Conservation (phyloP, 2,113 vertebrate genomes). For the Telmatochromis brichardi region DNA sequence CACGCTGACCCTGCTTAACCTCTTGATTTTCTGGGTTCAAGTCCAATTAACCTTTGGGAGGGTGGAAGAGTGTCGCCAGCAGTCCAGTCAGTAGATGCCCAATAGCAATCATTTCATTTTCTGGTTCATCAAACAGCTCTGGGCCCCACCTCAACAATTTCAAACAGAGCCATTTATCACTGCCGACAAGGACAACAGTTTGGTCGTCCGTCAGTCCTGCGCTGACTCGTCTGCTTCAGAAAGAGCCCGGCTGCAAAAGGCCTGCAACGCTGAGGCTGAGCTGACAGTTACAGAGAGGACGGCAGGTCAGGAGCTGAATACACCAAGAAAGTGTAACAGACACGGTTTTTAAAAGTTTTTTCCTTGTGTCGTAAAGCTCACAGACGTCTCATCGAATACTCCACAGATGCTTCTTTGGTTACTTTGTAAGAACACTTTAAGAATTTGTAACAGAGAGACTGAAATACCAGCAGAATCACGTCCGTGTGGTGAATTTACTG, state of each 20-base stretch:
- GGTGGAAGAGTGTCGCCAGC: slow-evolving; percentile 83
- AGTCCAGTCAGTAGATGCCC: slow-evolving; percentile 86
- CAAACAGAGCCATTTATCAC: slow-evolving; percentile 89
- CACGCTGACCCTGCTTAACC: slow-evolving; percentile 86
- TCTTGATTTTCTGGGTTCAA: slow-evolving; percentile 98
- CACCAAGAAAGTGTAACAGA: neutral
- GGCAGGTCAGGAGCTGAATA: neutral
- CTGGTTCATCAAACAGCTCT: slow-evolving; percentile 87
- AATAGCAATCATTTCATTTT: slow-evolving; percentile 95
- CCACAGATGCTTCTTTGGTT: neutral
- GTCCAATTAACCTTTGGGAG: slow-evolving; percentile 96
- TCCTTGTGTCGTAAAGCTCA: fast-evolving
- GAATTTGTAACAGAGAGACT: neutral
- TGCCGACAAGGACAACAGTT: slow-evolving; percentile 70
- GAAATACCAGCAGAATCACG: fast-evolving
- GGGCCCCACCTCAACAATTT: slow-evolving; percentile 81
- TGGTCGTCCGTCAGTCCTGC: slow-evolving; percentile 28
- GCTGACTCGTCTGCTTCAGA: neutral
- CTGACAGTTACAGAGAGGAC: neutral
- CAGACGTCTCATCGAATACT: neutral
- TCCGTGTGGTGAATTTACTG: neutral
- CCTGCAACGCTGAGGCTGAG: neutral
- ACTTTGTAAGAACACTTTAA: neutral
- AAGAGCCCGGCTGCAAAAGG: neutral
- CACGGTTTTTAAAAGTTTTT: neutral